These are phyloP conservation scores for Hephaestus fuliginosus DNA, from an alignment of 2,797 vertebrate species.

Conservation along the genomic window DNA sequence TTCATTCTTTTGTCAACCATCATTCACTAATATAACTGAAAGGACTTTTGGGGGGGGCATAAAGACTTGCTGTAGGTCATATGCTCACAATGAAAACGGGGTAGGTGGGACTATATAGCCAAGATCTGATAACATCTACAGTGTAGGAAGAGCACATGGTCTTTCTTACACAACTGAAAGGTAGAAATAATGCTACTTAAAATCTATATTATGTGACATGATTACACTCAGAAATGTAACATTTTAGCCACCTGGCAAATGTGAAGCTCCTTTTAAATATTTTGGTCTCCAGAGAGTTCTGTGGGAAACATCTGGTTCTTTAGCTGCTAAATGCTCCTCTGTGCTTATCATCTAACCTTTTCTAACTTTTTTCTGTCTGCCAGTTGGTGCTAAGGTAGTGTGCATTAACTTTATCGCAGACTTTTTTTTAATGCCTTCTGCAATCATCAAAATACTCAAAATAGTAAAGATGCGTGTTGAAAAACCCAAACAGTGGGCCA, in stretches of 20 bases:
- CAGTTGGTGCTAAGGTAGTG: background rate
- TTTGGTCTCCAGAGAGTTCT: background rate
- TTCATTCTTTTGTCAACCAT: slow-evolving; percentile 17
- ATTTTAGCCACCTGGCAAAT: background rate
- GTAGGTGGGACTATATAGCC: slow-evolving; percentile 5
- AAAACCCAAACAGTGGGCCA: background rate
- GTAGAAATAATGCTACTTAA: too few relatives aligned
- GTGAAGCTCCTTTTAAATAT: background rate
- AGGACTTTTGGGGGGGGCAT: background rate
- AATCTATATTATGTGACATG: too few relatives aligned
- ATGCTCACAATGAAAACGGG: background rate
- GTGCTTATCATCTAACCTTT: background rate
- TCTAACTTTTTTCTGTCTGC: background rate
- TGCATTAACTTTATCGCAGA: too few relatives aligned
- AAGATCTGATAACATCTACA: slow-evolving; percentile 17
- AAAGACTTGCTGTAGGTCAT: slow-evolving; percentile 14
- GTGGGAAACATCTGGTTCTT: too few relatives aligned
- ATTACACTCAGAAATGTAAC: background rate
- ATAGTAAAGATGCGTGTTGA: too few relatives aligned
- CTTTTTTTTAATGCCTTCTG: too few relatives aligned
- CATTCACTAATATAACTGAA: slow-evolving; percentile 26
- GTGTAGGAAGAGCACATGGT: background rate
- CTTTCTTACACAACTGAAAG: background rate
- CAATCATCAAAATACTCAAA: too few relatives aligned
- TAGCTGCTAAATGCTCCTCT: background rate